A percentile compares a stretch with the other conserved stretches of the same genome.
These are phyloP conservation scores for Erebia aethiops DNA, from an alignment of 2,888 invertebrate species.

Conservation along the genomic window DNA sequence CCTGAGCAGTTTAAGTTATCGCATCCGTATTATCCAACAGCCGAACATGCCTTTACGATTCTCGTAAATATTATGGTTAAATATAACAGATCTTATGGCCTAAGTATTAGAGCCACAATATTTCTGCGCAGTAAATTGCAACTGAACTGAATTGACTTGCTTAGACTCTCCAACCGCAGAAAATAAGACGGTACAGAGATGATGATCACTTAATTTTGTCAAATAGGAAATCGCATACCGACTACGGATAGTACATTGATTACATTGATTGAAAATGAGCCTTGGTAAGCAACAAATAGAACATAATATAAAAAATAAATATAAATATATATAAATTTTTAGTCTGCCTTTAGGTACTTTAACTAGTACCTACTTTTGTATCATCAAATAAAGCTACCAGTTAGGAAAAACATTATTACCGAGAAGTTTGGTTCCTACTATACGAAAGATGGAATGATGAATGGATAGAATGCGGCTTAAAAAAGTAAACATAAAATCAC, in stretches of 20 bases:
- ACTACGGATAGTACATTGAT: not conserved
- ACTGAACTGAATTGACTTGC: not conserved
- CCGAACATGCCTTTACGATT: not conserved
- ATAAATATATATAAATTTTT: too few species aligned
- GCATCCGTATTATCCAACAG: conserved; percentile 1
- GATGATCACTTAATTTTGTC: not conserved
- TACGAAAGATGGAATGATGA: too few species aligned
- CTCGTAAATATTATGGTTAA: conserved; percentile 1
- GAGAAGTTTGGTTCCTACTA: too few species aligned
- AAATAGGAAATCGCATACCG: conserved; percentile 5
- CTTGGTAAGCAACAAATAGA: not conserved
- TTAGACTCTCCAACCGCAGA: not conserved
- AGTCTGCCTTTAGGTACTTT: too few species aligned
- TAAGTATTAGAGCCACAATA: not conserved
- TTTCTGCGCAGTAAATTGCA: not conserved
- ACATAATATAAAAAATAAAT: too few species aligned
- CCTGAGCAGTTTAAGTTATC: not conserved
- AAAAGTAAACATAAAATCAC: too few species aligned
- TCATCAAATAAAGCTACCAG: too few species aligned
- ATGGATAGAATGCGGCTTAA: too few species aligned
- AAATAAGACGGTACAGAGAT: not conserved
- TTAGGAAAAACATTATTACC: too few species aligned
- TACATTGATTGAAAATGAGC: not conserved
- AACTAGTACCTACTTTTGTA: too few species aligned
- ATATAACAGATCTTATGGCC: not conserved